These are phyloP conservation scores for Tyrophagus putrescentiae DNA, from an alignment of 1,140 invertebrate species.

Conservation along the genomic window DNA sequence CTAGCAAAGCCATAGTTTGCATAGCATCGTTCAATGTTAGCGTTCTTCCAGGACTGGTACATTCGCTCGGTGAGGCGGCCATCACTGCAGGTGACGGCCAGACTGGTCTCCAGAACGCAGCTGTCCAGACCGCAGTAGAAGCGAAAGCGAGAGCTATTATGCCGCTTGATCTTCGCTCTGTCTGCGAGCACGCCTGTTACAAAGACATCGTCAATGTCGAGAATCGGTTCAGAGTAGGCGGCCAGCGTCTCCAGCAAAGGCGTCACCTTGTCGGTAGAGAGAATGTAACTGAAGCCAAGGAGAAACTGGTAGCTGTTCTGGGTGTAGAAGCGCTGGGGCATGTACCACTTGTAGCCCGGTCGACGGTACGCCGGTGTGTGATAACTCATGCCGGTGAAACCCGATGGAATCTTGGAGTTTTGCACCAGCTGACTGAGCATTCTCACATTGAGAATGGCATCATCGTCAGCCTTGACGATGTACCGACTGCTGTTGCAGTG, in stretches of 20 bases:
- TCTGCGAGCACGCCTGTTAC: conserved; percentile 8
- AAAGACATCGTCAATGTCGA: conserved; percentile 15
- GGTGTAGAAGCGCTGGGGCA: not conserved
- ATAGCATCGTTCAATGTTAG: too few species aligned
- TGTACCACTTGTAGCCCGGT: conserved; percentile 10
- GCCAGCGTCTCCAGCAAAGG: not conserved
- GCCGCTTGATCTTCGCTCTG: not conserved
- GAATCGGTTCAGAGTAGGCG: conserved; percentile 2
- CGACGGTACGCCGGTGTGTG: not conserved
- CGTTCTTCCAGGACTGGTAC: not conserved
- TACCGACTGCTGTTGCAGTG: conserved; percentile 15
- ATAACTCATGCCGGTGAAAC: not conserved
- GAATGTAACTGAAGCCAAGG: conserved; percentile 8
- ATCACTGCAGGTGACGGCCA: not conserved
- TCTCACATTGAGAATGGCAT: conserved; percentile 6
- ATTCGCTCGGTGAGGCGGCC: not conserved
- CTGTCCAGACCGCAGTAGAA: conserved; percentile 5
- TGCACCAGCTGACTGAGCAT: not conserved
- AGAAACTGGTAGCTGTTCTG: conserved; percentile 6
- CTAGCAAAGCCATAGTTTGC: too few species aligned
- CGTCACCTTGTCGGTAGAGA: not conserved
- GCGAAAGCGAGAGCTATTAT: not conserved
- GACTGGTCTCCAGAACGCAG: not conserved
- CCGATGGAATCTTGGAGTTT: not conserved
- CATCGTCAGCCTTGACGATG: conserved; percentile 26